Conservation (phyloP, 92 coral and sea anemone species). For the Metridium senile region DNA sequence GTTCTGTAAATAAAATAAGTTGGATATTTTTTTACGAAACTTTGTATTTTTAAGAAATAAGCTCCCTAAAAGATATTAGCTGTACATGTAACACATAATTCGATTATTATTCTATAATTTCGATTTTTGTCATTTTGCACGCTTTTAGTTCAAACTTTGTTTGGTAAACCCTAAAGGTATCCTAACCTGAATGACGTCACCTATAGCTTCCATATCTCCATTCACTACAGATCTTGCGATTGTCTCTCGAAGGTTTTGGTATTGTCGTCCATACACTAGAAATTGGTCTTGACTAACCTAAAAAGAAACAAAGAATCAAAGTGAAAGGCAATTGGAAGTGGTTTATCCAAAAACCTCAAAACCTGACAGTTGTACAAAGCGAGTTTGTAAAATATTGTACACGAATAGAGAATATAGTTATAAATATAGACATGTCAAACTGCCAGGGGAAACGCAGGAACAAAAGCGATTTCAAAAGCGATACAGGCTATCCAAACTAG, state of each 20-base stretch:
- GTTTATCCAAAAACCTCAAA: not conserved
- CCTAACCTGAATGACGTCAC: constrained; percentile 40
- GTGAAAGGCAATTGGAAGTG: not conserved
- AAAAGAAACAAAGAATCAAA: not conserved
- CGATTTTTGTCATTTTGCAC: too few relatives aligned
- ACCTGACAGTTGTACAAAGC: too few relatives aligned
- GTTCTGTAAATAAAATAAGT: not conserved
- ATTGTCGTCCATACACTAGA: constrained; percentile 38
- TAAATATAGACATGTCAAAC: too few relatives aligned
- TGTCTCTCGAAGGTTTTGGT: constrained; percentile 40
- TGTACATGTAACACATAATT: not conserved
- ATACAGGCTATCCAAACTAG: too few relatives aligned
- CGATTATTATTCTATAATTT: too few relatives aligned
- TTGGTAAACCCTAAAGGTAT: too few relatives aligned
- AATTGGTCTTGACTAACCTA: constrained; percentile 43
- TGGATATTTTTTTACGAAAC: too few relatives aligned
- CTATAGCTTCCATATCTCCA: constrained; percentile 28
- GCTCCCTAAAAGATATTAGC: not conserved
- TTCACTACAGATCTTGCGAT: constrained; percentile 42
- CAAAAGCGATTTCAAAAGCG: too few relatives aligned
- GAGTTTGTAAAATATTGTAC: too few relatives aligned
- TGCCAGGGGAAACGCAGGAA: too few relatives aligned
- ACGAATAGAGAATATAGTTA: too few relatives aligned
- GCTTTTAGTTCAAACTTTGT: too few relatives aligned
- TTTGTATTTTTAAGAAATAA: not conserved